A percentile compares a stretch with the other conserved stretches of the same genome.
These are phyloP conservation scores for Coptodon rendalli DNA, from an alignment of 2,113 vertebrate species.

Conservation along the genomic window DNA sequence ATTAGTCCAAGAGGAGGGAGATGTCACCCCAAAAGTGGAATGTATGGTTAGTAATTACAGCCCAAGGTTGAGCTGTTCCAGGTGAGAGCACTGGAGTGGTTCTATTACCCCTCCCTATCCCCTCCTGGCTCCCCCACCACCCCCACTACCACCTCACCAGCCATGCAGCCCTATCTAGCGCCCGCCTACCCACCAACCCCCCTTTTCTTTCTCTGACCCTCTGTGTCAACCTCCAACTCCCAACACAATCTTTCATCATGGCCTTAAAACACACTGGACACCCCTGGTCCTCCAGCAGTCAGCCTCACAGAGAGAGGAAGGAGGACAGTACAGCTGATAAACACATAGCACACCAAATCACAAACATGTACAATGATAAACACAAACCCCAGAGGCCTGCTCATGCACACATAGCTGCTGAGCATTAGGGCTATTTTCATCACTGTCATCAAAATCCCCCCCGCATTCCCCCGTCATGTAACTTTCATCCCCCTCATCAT, in stretches of 20 bases:
- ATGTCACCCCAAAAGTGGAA: conserved; percentile 78
- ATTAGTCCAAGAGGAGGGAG: conserved; percentile 66
- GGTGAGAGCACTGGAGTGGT: conserved; percentile 61
- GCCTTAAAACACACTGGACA: conserved; percentile 42
- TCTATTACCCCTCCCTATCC: conserved; percentile 59
- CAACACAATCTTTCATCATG: conserved; percentile 68
- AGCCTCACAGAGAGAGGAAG: not conserved
- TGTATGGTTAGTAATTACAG: conserved; percentile 79
- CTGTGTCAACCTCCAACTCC: conserved; percentile 64
- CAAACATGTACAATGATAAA: conserved; percentile 9
- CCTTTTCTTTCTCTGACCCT: conserved; percentile 44
- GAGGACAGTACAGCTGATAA: conserved; percentile 14
- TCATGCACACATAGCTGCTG: conserved; percentile 13
- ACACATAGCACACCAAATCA: conserved; percentile 7
- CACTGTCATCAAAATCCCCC: conserved; percentile 45
- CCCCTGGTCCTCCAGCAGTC: conserved; percentile 28
- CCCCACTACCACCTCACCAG: conserved; percentile 12
- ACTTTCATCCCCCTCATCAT: conserved; percentile 61
- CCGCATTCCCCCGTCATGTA: conserved; percentile 11
- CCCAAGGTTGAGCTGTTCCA: conserved; percentile 71
- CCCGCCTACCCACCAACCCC: not conserved
- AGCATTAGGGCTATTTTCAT: conserved; percentile 49
- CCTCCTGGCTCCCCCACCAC: conserved; percentile 2
- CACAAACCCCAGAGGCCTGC: not conserved
- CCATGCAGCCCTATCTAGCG: conserved; percentile 25